A percentile compares a stretch with the other conserved stretches of the same genome.
phyloP scores from a whole-genome alignment of 2,113 vertebrate genomes.

The Edolisoma coerulescens region DNA sequence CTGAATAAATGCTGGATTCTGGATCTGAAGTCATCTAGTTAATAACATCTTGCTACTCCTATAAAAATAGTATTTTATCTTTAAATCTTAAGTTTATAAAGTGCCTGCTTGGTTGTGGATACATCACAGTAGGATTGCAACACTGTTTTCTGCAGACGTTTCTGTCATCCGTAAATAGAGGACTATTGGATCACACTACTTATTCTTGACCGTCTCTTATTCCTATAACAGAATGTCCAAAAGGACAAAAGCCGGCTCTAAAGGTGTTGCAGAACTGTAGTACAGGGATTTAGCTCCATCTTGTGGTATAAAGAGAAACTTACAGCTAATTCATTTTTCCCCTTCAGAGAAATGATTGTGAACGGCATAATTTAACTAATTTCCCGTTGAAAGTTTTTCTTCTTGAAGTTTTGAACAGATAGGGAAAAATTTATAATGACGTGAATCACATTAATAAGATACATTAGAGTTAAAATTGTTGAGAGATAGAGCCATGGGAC shows the following conservation, averaged over 20 bases:
- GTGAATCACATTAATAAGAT: neutral
- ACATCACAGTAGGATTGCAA: neutral
- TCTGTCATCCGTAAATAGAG: neutral
- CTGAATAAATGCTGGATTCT: neutral
- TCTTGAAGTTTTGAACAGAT: neutral
- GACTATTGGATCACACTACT: neutral
- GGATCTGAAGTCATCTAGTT: neutral
- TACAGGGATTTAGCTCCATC: constrained; percentile 18
- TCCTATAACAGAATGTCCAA: neutral
- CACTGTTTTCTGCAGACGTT: neutral
- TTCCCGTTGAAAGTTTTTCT: neutral
- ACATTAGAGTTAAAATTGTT: neutral
- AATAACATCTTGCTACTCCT: neutral
- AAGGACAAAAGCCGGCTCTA: accelerated
- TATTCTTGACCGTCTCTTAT: neutral
- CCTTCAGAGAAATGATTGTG: neutral
- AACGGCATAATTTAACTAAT: neutral
- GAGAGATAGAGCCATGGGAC: accelerated
- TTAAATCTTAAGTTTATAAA: neutral
- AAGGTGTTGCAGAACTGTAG: neutral
- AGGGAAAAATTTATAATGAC: neutral
- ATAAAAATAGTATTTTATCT: neutral
- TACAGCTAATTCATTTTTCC: neutral
- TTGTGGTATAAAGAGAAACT: neutral
- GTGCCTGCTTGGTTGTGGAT: neutral